These are phyloP conservation scores for Brachionus calyciflorus DNA, from an alignment of 1,140 invertebrate genomes.

Conservation along the genomic window DNA sequence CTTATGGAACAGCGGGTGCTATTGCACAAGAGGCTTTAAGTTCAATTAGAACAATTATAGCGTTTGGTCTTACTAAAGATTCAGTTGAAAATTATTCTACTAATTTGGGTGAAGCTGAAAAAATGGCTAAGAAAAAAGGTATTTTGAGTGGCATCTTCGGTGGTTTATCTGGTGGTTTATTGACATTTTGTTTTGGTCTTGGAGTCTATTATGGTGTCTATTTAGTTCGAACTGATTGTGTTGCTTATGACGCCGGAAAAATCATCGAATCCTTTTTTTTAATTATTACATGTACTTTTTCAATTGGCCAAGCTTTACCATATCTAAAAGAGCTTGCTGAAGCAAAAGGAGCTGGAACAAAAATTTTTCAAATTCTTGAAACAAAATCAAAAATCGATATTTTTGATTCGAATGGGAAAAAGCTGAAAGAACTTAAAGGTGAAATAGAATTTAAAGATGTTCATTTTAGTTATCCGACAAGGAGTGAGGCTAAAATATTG, in stretches of 20 bases:
- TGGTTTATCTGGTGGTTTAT: not conserved
- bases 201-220: constrained; percentile 18
- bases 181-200: constrained; percentile 29
- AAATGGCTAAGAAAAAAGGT: constrained; percentile 34
- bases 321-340: constrained; percentile 73
- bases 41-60: constrained; percentile 38
- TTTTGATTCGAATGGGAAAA: constrained; percentile 6
- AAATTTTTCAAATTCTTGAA: constrained; percentile 75
- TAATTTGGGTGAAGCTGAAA: constrained; percentile 3
- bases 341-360: constrained; percentile 73
- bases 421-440: constrained; percentile 68
- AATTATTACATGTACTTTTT: constrained; percentile 78
- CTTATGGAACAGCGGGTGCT: constrained; percentile 22
- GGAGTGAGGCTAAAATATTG: constrained; percentile 65
- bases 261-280: constrained; percentile 55
- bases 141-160: constrained; percentile 19
- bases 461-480: constrained; percentile 79
- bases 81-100: constrained; percentile 54
- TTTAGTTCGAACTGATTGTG: constrained; percentile 49
- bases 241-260: constrained; percentile 48
- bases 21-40: constrained; percentile 39
- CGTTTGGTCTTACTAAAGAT: constrained; percentile 51
- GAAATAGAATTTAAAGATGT: constrained; percentile 81
- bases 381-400: constrained; percentile 47
- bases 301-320: constrained; percentile 77